A percentile compares a stretch with the other conserved stretches of the same genome.
Conservation (phyloP, 2,797 vertebrate genomes). For the Pseudochromis fuscus region DNA sequence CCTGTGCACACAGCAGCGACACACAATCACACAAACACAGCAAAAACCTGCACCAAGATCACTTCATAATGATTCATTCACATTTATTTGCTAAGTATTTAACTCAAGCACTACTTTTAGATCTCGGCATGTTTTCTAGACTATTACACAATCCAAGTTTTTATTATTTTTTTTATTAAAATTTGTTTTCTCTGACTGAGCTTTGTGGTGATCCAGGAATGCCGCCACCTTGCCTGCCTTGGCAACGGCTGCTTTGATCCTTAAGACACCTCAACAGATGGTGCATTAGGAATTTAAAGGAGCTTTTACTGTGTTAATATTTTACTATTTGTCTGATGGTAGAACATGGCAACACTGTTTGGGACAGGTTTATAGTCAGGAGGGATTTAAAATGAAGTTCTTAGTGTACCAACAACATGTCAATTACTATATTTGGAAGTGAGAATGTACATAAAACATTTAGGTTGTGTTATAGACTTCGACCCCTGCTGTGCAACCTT, state of each 20-base stretch:
- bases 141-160: neutral
- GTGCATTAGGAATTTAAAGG: too few relatives aligned
- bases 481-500: neutral
- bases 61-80: too few relatives aligned
- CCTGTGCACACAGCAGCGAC: constrained; percentile 75
- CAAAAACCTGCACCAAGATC: neutral
- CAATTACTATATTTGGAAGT: neutral
- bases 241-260: neutral
- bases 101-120: neutral
- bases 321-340: too few relatives aligned
- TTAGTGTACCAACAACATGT: too few relatives aligned
- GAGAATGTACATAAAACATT: neutral
- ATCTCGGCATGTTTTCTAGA: neutral
- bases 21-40: neutral
- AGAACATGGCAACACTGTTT: too few relatives aligned
- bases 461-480: neutral
- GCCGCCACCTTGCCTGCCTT: neutral
- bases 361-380: too few relatives aligned
- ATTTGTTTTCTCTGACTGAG: neutral
- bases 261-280: neutral
- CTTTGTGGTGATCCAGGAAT: neutral
- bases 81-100: neutral
- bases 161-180: neutral
- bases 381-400: too few relatives aligned
- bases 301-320: too few relatives aligned